phyloP scores from a whole-genome alignment of 1,140 invertebrate genomes.

The Trialeurodes vaporariorum region DNA sequence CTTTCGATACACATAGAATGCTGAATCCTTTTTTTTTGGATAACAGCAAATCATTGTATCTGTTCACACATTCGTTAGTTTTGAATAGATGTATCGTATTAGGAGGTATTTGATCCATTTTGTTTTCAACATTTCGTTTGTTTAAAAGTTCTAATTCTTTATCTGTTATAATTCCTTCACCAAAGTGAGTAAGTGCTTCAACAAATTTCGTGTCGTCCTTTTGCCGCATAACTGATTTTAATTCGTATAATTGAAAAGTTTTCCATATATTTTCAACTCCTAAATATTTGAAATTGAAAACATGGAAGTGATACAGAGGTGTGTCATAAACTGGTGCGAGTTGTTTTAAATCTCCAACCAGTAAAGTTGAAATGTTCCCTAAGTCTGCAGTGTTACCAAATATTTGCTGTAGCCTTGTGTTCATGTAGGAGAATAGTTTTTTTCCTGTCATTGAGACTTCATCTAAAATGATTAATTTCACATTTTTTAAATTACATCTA shows the following conservation, averaged over 20 bases:
- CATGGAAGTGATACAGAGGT: conserved; percentile 11
- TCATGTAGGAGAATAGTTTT: conserved; percentile 23
- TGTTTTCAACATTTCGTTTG: not conserved
- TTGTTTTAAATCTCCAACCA: conserved; percentile 25
- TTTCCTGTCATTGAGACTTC: conserved; percentile 33
- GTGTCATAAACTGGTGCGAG: conserved; percentile 23
- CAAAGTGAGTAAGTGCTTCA: conserved; percentile 2
- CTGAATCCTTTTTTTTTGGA: not conserved
- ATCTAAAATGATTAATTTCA: conserved; percentile 33
- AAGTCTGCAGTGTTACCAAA: conserved; percentile 24
- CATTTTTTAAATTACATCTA: conserved; percentile 18
- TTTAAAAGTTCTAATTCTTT: not conserved
- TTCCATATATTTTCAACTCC: conserved; percentile 11
- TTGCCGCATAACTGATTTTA: conserved; percentile 12
- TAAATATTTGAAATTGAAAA: not conserved
- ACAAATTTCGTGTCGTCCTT: not conserved
- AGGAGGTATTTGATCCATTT: not conserved
- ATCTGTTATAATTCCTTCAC: not conserved
- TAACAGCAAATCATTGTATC: not conserved
- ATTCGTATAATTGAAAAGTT: conserved; percentile 16
- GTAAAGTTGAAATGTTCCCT: conserved; percentile 20
- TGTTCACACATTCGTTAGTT: not conserved
- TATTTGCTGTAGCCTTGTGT: conserved; percentile 29
- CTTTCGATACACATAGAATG: not conserved
- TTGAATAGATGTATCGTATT: conserved; percentile 3